phyloP scores from a whole-genome alignment of 2,888 invertebrate genomes.

The Pterostichus madidus region DNA sequence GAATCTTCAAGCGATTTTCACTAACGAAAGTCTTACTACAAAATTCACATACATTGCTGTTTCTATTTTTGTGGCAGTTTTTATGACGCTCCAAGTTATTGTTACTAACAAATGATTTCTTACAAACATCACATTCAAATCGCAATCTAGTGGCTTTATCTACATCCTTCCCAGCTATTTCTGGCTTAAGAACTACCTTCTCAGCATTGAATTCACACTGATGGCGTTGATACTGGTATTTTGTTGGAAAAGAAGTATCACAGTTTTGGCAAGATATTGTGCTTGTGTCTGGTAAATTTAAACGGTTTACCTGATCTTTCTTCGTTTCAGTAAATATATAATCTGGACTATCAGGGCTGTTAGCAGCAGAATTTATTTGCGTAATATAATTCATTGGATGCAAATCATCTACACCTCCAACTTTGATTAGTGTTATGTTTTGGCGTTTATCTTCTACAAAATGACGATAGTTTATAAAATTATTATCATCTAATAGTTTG shows the following conservation, averaged over 20 bases:
- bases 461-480: conserved; percentile 70
- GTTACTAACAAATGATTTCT: conserved; percentile 76
- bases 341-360: conserved; percentile 68
- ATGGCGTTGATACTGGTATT: conserved; percentile 77
- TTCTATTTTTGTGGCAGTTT: conserved; percentile 74
- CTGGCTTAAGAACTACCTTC: conserved; percentile 75
- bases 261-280: conserved; percentile 77
- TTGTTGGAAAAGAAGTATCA: conserved; percentile 76
- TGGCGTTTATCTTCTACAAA: conserved; percentile 70
- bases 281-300: conserved; percentile 69
- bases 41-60: conserved; percentile 75
- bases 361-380: conserved; percentile 68
- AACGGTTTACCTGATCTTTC: conserved; percentile 68
- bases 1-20: conserved; percentile 76
- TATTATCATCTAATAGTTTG: conserved; percentile 67
- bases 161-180: conserved; percentile 73
- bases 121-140: conserved; percentile 75
- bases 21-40: conserved; percentile 77
- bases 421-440: conserved; percentile 71
- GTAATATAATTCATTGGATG: conserved; percentile 71
- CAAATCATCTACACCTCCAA: conserved; percentile 71
- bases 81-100: conserved; percentile 76
- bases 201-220: conserved; percentile 77
- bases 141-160: conserved; percentile 74
- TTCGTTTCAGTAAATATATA: conserved; percentile 58